Percentiles rank a stretch among this genome's conserved stretches.
phyloP scores from a whole-genome alignment of 2,797 vertebrate genomes.

The Lemur catta region DNA sequence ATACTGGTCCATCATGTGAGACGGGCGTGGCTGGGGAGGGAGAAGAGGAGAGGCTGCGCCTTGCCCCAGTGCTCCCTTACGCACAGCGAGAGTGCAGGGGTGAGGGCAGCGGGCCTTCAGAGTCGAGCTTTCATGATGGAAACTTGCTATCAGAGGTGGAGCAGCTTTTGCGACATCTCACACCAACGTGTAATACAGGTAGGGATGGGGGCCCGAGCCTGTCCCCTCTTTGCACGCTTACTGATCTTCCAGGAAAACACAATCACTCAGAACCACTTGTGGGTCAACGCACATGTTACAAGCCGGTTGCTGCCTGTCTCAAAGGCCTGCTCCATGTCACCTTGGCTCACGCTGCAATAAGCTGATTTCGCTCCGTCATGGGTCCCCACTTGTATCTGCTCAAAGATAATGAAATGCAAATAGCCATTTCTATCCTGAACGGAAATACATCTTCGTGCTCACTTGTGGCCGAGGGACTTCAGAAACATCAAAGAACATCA shows the following conservation, averaged over 20 bases:
- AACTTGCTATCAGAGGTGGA: constrained; percentile 87
- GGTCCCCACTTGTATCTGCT: constrained; percentile 63
- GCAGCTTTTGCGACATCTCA: constrained; percentile 88
- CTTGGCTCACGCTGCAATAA: constrained; percentile 65
- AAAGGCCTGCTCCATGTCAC: constrained; percentile 70
- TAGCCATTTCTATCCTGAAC: constrained; percentile 55
- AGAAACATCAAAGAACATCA: constrained; percentile 50
- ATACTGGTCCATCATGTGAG: constrained; percentile 32
- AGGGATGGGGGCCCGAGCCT: constrained; percentile 86
- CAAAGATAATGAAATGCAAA: constrained; percentile 72
- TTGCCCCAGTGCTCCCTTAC: constrained; percentile 34
- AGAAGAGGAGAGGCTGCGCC: not conserved
- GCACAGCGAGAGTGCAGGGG: constrained; percentile 62
- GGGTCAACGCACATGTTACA: constrained; percentile 60
- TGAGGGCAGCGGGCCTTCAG: constrained; percentile 71
- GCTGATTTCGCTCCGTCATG: constrained; percentile 64
- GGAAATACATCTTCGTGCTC: constrained; percentile 28
- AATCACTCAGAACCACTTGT: constrained; percentile 71
- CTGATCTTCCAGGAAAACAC: constrained; percentile 89
- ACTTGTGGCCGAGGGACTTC: constrained; percentile 66
- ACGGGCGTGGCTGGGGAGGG: constrained; percentile 27
- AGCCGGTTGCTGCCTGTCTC: constrained; percentile 71
- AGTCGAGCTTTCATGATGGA: constrained; percentile 89
- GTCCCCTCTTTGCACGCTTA: constrained; percentile 87
- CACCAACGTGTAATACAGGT: constrained; percentile 81